A percentile compares a stretch with the other conserved stretches of the same genome.
Evolutionary conservation across 1,140 invertebrate genomes (phyloP).

Genomic region (Diorhabda carinulata): DNA sequence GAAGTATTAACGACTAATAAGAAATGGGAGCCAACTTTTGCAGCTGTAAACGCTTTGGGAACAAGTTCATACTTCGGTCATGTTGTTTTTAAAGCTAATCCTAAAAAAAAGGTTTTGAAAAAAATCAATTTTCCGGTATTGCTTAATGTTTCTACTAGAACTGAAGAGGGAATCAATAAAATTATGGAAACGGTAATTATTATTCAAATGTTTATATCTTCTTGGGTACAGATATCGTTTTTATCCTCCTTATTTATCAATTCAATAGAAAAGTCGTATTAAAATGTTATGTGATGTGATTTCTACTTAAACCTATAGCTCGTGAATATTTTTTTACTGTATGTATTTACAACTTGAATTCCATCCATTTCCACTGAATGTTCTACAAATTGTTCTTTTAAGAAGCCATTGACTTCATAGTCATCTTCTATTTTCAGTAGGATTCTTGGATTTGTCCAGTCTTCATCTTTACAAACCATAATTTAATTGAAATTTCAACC

Average conservation of each 20-base stretch:
- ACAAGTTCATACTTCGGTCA: constrained; percentile 66
- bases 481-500: no score
- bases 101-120: constrained; percentile 49
- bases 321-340: no score
- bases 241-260: neutral
- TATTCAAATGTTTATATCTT: constrained; percentile 9
- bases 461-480: no score
- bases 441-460: no score
- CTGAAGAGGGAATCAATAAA: constrained; percentile 60
- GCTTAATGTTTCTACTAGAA: constrained; percentile 61
- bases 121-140: constrained; percentile 56
- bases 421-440: no score
- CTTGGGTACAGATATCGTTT: neutral
- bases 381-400: no score
- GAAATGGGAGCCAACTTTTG: constrained; percentile 58
- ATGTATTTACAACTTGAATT: no score
- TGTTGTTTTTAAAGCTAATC: constrained; percentile 58
- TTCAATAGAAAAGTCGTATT: no score
- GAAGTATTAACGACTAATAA: constrained; percentile 62
- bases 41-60: constrained; percentile 59
- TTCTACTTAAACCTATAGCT: no score
- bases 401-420: no score
- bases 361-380: no score
- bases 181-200: constrained; percentile 54
- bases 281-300: no score